A percentile compares a stretch with the other conserved stretches of the same genome.
These are phyloP conservation scores for Triplophysa yarkandensis DNA, from an alignment of 2,797 vertebrate species.

Conservation along the genomic window DNA sequence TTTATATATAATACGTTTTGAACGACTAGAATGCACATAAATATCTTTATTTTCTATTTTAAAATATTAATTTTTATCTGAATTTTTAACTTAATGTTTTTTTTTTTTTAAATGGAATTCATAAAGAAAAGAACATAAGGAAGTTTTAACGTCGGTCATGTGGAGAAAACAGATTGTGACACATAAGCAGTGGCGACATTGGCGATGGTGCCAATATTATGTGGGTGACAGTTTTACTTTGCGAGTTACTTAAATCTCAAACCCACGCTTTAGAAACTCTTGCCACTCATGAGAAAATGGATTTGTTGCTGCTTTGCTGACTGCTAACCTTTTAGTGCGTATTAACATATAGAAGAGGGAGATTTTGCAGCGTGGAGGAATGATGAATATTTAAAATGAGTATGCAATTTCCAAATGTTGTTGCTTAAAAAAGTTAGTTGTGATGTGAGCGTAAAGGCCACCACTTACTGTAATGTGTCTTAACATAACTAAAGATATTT, in stretches of 20 bases:
- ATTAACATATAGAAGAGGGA: slow-evolving; percentile 55
- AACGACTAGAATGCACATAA: too few species aligned
- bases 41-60: too few species aligned
- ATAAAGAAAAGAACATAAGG: not conserved
- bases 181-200: not conserved
- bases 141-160: not conserved
- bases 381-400: slow-evolving; percentile 50
- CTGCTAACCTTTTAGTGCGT: slow-evolving; percentile 35
- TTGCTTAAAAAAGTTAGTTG: not conserved
- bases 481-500: slow-evolving; percentile 19
- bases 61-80: too few species aligned
- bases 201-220: not conserved
- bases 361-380: slow-evolving; percentile 30
- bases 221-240: slow-evolving; percentile 22
- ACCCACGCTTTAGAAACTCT: slow-evolving; percentile 19
- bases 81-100: too few species aligned
- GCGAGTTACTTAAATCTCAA: slow-evolving; percentile 42
- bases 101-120: too few species aligned
- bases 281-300: slow-evolving; percentile 28
- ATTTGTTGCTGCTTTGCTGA: slow-evolving; percentile 28
- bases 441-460: not conserved
- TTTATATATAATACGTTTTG: too few species aligned
- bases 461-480: slow-evolving; percentile 10
- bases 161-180: not conserved
- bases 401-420: slow-evolving; percentile 4